Evolutionary conservation across 2,113 vertebrate species (phyloP).

Genomic region (Bombycilla garrulus): DNA sequence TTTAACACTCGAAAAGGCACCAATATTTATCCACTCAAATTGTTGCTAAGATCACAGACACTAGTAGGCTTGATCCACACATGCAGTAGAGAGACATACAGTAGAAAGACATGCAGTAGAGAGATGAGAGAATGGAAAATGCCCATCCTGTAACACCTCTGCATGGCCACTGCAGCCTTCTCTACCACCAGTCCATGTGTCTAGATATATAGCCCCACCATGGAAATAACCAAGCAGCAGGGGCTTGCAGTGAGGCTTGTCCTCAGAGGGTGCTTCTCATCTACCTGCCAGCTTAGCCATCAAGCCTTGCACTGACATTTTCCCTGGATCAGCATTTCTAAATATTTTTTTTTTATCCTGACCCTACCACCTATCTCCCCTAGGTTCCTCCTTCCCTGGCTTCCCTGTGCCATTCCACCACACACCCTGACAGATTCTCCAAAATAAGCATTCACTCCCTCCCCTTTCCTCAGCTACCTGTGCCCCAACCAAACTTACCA

Average conservation of each 20-base stretch:
- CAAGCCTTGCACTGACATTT: neutral
- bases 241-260: neutral
- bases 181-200: neutral
- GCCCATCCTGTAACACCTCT: fast-evolving
- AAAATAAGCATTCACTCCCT: neutral
- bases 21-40: neutral
- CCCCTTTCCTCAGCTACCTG: fast-evolving
- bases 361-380: neutral
- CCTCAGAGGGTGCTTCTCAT: neutral
- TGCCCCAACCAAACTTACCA: neutral
- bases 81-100: fast-evolving
- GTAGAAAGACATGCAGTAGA: fast-evolving
- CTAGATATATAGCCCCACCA: fast-evolving
- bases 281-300: neutral
- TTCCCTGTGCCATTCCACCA: neutral
- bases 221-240: neutral
- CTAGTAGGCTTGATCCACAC: neutral
- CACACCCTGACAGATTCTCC: neutral
- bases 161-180: fast-evolving
- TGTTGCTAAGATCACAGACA: neutral
- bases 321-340: neutral
- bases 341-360: neutral
- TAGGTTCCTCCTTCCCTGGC: neutral
- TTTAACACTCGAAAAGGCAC: neutral
- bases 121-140: fast-evolving